These are phyloP conservation scores for Tenualosa thibaudeaui DNA, from an alignment of 2,797 vertebrate genomes.

Conservation along the genomic window DNA sequence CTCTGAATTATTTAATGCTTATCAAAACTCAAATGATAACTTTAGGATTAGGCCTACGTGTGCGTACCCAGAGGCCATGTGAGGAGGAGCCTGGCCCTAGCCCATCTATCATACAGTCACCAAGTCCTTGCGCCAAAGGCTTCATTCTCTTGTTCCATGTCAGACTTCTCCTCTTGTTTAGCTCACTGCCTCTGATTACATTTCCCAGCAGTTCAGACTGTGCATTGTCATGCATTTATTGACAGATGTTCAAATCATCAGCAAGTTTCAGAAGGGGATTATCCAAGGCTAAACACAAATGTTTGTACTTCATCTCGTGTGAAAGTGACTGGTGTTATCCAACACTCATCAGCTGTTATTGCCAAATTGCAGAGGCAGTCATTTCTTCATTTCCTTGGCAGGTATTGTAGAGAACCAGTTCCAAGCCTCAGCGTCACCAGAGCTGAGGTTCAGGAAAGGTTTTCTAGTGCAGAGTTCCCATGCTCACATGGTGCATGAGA, in stretches of 20 bases:
- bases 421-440: background rate
- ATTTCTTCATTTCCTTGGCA: background rate
- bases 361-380: background rate
- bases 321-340: background rate
- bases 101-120: background rate
- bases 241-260: background rate
- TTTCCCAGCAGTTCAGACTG: background rate
- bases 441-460: background rate
- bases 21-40: conserved; percentile 53
- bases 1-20: conserved; percentile 65
- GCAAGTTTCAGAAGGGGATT: background rate
- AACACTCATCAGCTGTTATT: background rate
- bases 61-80: background rate
- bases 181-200: background rate
- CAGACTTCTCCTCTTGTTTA: background rate
- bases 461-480: no score
- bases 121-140: background rate
- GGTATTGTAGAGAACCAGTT: background rate
- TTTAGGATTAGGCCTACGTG: conserved; percentile 8
- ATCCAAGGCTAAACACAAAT: background rate
- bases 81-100: background rate
- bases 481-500: no score
- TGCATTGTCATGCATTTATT: background rate
- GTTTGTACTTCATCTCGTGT: background rate
- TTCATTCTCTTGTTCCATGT: background rate